Conservation (phyloP, 2,113 vertebrate genomes). For the Nicator chloris region DNA sequence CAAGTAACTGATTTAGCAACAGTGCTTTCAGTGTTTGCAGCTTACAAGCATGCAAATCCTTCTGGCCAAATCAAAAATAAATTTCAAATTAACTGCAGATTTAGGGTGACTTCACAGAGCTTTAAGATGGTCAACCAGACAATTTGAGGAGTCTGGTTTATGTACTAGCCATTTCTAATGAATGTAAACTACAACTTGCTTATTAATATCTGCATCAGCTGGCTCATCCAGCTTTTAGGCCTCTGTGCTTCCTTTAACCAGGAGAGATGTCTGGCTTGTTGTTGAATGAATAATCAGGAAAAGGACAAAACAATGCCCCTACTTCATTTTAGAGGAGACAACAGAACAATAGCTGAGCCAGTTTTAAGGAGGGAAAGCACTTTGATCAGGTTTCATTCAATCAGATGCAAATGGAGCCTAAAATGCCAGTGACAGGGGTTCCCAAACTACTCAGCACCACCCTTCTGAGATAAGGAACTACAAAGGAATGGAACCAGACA, state of each 20-base stretch:
- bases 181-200: background rate
- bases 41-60: background rate
- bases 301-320: background rate
- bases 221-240: background rate
- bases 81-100: background rate
- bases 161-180: fast-evolving
- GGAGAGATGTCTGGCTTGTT: background rate
- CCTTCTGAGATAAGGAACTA: background rate
- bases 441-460: background rate
- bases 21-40: background rate
- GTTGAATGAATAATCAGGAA: background rate
- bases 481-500: background rate
- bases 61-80: background rate
- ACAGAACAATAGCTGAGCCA: background rate
- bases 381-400: background rate
- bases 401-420: background rate
- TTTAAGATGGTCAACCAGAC: background rate
- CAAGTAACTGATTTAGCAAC: background rate
- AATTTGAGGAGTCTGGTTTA: background rate
- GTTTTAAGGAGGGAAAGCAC: background rate
- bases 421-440: background rate
- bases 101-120: background rate
- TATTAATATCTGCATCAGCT: background rate
- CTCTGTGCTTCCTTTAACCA: background rate
- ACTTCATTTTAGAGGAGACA: background rate